Evolutionary conservation across 1,140 invertebrate genomes (phyloP), one percentile per base, ranked within the genome.

Genomic region (Helicorthomorpha holstii): DNA sequence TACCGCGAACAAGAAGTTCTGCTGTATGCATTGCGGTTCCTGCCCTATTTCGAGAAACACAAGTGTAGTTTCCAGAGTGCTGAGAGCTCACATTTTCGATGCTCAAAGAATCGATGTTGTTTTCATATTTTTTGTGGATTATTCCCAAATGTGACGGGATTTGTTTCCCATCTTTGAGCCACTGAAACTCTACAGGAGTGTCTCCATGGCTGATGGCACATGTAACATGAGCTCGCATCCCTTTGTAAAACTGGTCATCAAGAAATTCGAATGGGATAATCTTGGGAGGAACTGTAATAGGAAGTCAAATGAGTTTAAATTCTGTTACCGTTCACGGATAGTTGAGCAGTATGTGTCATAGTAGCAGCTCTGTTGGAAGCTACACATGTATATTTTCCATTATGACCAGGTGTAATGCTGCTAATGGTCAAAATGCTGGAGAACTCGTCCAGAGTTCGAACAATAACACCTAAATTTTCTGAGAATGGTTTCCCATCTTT

Each of bases 131-230:
- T 56, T 81, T 71, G 53, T 78, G 75, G 14, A 75, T 65, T 27
- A 74, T 71, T 34, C 75, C 73, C 59, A 70, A 63, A 51, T 69
- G 63, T 23, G 52, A 52, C 63, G 62, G 63, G 44, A 67, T 63
- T 41, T 80, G 75, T 2, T 75, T 69, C 25, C 82, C 83, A 65
- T 91, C 83, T 59, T 78, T 72, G 16, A 66, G 59, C 81, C 81
- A 83, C 44, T 65, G 73, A 68, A 95, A 89, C 52, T 79, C 81
- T 55, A 96, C 81, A 22, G 91, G 91, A 55, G 86, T 76, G 73
- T 96, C 91, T 16, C 92, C 92, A 70, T 91, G 86, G 62, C 90
- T 80, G 58, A 95, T 86, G 62, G 88, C 84, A 69, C 92, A 95
- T 52, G 88, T 84, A 56, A 95, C 84, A 4, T 66, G 65, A 3